Evolutionary conservation across 2,888 invertebrate species (phyloP).

Genomic region (Gonocerus acuteangulatus): DNA sequence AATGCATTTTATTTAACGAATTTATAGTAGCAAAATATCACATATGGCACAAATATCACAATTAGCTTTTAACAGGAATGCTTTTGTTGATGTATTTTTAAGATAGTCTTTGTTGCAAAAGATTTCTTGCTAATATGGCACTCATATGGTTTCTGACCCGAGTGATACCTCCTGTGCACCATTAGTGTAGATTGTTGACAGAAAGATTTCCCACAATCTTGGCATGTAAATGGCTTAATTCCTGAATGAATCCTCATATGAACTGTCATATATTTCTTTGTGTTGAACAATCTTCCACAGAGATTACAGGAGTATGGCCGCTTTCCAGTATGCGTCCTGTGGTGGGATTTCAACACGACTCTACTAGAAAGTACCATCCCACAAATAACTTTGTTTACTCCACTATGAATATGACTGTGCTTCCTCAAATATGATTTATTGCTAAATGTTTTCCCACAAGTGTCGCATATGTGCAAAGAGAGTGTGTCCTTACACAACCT

Average conservation of each 20-base stretch:
- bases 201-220: conserved; percentile 48
- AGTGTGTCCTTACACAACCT: conserved; percentile 44
- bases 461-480: conserved; percentile 45
- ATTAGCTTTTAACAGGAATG: conserved; percentile 1
- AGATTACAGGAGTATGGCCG: conserved; percentile 48
- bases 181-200: conserved; percentile 49
- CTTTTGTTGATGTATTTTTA: conserved; percentile 43
- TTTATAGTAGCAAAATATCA: too few species aligned
- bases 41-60: conserved; percentile 18
- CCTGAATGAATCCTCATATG: conserved; percentile 48
- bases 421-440: conserved; percentile 47
- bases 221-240: conserved; percentile 46
- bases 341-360: conserved; percentile 44
- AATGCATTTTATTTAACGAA: too few species aligned
- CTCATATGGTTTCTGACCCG: conserved; percentile 46
- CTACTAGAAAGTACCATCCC: conserved; percentile 46
- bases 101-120: conserved; percentile 46
- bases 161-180: conserved; percentile 48
- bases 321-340: conserved; percentile 45
- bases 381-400: conserved; percentile 50
- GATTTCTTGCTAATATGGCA: conserved; percentile 46
- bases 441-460: conserved; percentile 46
- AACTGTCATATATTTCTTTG: conserved; percentile 48
- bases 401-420: conserved; percentile 50
- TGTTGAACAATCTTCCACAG: conserved; percentile 49